Evolutionary conservation across 2,113 vertebrate species (phyloP).

Genomic region (Aptenodytes patagonicus): DNA sequence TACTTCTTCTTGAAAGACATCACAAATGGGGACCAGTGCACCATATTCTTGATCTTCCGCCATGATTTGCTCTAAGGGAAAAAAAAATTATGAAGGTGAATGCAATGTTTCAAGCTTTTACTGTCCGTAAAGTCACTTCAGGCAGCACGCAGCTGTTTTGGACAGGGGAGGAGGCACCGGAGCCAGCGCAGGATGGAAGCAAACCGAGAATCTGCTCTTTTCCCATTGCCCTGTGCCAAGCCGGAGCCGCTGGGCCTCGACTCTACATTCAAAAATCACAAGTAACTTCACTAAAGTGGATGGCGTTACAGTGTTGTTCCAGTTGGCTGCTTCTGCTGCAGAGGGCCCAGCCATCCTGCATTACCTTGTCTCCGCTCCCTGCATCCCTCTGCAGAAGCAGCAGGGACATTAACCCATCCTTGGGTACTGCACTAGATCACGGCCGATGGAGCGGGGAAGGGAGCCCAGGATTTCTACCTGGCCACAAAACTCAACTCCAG

Average conservation of each 20-base stretch:
- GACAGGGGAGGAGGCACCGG: background rate
- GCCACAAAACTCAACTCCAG: background rate
- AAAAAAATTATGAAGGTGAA: background rate
- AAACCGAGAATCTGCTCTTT: slow-evolving; percentile 29
- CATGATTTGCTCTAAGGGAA: slow-evolving; percentile 91
- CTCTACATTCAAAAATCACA: background rate
- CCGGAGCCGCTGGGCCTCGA: background rate
- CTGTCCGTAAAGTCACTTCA: background rate
- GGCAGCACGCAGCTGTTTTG: background rate
- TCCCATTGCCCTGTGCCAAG: slow-evolving; percentile 36
- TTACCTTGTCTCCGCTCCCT: background rate
- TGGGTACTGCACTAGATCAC: rapidly evolving
- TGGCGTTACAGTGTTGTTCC: background rate
- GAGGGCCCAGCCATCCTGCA: background rate
- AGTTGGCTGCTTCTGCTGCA: background rate
- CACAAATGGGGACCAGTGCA: slow-evolving; percentile 97
- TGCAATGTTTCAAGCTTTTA: background rate
- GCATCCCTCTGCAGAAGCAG: background rate
- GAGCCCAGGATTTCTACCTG: background rate
- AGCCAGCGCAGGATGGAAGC: slow-evolving; percentile 22
- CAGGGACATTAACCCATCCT: background rate
- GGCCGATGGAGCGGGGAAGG: rapidly evolving
- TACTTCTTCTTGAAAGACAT: slow-evolving; percentile 99
- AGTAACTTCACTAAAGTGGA: background rate
- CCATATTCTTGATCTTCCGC: slow-evolving; percentile 99